Percentiles rank a stretch among this genome's conserved stretches.
Conservation (phyloP, 2,888 invertebrate genomes). For the Sympetrum striolatum region DNA sequence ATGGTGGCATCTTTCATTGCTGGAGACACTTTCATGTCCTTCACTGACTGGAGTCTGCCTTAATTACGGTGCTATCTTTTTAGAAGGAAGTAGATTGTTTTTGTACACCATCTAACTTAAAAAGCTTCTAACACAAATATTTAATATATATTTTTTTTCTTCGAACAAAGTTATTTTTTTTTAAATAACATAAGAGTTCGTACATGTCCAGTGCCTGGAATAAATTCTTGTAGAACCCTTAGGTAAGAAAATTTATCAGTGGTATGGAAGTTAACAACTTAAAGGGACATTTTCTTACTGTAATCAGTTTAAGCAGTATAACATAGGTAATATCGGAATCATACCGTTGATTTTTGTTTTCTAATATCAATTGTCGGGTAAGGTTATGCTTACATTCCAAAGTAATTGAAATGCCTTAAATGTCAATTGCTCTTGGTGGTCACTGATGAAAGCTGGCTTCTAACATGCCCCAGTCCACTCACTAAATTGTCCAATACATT, state of each 20-base stretch:
- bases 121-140: not conserved
- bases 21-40: not conserved
- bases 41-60: not conserved
- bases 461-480: conserved; percentile 7
- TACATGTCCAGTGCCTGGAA: not conserved
- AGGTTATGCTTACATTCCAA: not conserved
- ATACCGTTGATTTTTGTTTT: not conserved
- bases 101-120: not conserved
- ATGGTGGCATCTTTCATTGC: not conserved
- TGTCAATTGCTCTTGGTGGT: not conserved
- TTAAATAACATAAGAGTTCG: not conserved
- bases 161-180: not conserved
- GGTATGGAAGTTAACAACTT: not conserved
- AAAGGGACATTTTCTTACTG: not conserved
- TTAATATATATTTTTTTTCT: not conserved
- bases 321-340: not conserved
- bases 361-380: not conserved
- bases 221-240: not conserved
- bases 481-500: conserved; percentile 7
- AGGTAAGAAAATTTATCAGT: not conserved
- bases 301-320: not conserved
- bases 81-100: not conserved
- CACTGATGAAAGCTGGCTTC: conserved; percentile 31
- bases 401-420: not conserved
- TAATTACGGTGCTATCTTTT: not conserved